phyloP scores from a whole-genome alignment of 1,140 invertebrate genomes.

The Drosophila leontia region DNA sequence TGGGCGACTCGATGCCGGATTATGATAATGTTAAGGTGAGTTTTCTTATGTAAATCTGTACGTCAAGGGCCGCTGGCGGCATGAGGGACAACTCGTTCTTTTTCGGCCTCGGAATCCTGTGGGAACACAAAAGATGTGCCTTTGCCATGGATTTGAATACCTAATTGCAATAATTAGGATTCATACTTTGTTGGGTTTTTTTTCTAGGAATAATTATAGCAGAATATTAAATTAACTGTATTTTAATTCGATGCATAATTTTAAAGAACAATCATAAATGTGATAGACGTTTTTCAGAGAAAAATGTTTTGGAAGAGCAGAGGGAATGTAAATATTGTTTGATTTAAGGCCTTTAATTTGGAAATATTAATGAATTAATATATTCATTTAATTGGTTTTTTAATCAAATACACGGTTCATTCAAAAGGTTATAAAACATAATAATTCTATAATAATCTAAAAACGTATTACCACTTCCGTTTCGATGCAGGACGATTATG shows the following conservation, averaged over 20 bases:
- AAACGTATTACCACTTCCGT: background rate
- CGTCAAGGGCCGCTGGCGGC: constrained; percentile 1
- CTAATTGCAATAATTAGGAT: constrained; percentile 48
- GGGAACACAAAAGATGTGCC: constrained; percentile 69
- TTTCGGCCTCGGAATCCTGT: constrained; percentile 25
- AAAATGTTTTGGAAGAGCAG: background rate
- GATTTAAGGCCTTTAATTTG: background rate
- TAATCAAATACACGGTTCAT: background rate
- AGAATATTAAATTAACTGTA: constrained; percentile 7
- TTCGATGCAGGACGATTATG: constrained; percentile 79
- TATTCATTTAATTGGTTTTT: background rate
- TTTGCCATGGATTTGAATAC: constrained; percentile 68
- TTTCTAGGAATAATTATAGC: background rate
- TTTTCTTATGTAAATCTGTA: constrained; percentile 70
- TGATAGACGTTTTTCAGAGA: no score
- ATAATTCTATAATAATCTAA: background rate
- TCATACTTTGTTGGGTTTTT: constrained; percentile 18
- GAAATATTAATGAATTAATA: background rate
- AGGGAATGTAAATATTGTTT: background rate
- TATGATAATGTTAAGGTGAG: constrained; percentile 87
- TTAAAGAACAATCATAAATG: background rate
- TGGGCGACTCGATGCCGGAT: constrained; percentile 85
- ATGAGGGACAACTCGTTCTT: constrained; percentile 24
- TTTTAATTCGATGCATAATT: background rate
- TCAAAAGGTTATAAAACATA: background rate